phyloP scores from a whole-genome alignment of 2,888 invertebrate species.

The Lottia gigantea region DNA sequence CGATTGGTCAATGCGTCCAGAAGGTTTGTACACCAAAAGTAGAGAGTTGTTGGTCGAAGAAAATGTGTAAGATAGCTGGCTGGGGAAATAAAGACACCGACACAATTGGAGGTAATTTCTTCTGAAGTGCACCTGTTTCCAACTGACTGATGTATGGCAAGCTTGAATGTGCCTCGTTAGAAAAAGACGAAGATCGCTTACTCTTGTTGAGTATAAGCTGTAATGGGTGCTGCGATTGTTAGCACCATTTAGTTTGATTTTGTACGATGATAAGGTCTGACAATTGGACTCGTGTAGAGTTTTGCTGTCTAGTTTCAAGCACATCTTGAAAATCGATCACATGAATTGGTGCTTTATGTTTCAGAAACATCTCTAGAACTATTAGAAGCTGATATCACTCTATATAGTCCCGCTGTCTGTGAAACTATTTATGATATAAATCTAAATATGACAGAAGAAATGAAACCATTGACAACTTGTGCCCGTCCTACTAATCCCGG shows the following conservation, averaged over 20 bases:
- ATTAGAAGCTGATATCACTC: background rate
- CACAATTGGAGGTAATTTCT: background rate
- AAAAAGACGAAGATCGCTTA: too few species aligned
- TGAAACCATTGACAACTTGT: background rate
- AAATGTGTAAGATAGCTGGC: background rate
- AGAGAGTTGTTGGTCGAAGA: background rate
- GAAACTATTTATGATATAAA: background rate
- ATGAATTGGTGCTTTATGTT: background rate
- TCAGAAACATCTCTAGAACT: background rate
- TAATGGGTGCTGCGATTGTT: too few species aligned
- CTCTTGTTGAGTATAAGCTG: too few species aligned
- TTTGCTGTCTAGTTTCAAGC: too few species aligned
- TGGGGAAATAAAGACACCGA: background rate
- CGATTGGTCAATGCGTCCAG: background rate
- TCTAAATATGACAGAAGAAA: background rate
- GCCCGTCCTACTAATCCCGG: background rate
- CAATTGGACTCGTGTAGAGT: too few species aligned
- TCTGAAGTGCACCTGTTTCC: too few species aligned
- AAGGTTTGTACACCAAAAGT: background rate
- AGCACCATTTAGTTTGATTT: too few species aligned
- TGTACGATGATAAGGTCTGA: too few species aligned
- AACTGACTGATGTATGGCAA: too few species aligned
- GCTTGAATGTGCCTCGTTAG: too few species aligned
- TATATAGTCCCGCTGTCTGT: background rate
- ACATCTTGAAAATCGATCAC: background rate